Evolutionary conservation across 64 coral and sea anemone species (phyloP).

Genomic region (Trachythela sp.): DNA sequence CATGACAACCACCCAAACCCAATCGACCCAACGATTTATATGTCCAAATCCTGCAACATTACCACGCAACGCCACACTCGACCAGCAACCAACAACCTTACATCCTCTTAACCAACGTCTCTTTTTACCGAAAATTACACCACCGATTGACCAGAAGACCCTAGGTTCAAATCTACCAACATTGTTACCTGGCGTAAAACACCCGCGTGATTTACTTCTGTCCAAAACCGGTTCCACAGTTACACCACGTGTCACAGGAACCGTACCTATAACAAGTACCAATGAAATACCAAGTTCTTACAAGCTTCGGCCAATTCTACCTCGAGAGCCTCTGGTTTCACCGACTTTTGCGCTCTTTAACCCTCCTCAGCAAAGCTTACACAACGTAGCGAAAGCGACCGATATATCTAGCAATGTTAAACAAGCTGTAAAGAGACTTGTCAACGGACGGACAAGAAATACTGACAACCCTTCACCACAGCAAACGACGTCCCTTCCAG

Average conservation of each 20-base stretch:
- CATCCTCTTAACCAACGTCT: neutral
- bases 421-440: slow-evolving; percentile 89
- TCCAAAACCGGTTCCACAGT: neutral
- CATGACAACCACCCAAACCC: neutral
- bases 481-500: neutral
- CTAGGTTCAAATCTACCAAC: neutral
- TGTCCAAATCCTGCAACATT: neutral
- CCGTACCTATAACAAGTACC: neutral
- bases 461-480: slow-evolving; percentile 47
- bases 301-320: slow-evolving; percentile 39
- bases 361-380: neutral
- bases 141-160: neutral
- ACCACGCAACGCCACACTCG: neutral
- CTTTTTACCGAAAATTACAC: neutral
- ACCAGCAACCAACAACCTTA: neutral
- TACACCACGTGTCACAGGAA: neutral
- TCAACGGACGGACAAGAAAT: slow-evolving; percentile 65
- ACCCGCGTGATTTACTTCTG: neutral
- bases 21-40: neutral
- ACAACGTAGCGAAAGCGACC: neutral
- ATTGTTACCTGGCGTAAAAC: neutral
- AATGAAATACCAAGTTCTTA: slow-evolving; percentile 9
- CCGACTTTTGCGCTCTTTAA: neutral
- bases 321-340: slow-evolving; percentile 14
- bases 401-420: slow-evolving; percentile 23